A percentile compares a stretch with the other conserved stretches of the same genome.
phyloP scores from a whole-genome alignment of 2,797 vertebrate species.

The Phalloptychus januarius region DNA sequence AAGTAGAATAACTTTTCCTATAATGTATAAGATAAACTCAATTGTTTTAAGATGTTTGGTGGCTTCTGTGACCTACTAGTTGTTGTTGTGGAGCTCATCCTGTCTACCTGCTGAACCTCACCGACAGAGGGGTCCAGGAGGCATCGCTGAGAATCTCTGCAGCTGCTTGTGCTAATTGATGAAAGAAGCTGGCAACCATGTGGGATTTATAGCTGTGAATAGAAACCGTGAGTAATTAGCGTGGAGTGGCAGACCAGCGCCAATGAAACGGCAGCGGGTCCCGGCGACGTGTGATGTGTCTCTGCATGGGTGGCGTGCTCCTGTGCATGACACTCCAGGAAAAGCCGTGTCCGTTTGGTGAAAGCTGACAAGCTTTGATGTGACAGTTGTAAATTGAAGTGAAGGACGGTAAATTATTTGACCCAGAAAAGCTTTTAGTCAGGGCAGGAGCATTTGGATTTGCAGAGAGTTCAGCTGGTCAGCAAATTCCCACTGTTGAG shows the following conservation, averaged over 20 bases:
- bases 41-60: conserved; percentile 1
- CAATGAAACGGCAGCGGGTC: conserved; percentile 48
- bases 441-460: conserved; percentile 48
- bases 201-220: conserved; percentile 38
- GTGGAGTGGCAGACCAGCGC: conserved; percentile 19
- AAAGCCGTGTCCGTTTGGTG: conserved; percentile 36
- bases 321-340: conserved; percentile 32
- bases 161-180: conserved; percentile 21
- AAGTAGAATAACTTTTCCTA: neutral
- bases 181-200: conserved; percentile 11
- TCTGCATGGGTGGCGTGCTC: conserved; percentile 29
- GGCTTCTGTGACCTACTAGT: conserved; percentile 28
- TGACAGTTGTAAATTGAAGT: conserved; percentile 68
- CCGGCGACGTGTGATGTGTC: conserved; percentile 28
- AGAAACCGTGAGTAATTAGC: conserved; percentile 42
- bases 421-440: conserved; percentile 72
- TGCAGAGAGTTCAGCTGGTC: conserved; percentile 44
- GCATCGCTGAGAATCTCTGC: neutral
- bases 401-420: conserved; percentile 71
- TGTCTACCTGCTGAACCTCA: conserved; percentile 9
- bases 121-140: conserved; percentile 10
- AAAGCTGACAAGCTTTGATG: conserved; percentile 62
- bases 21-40: neutral
- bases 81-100: conserved; percentile 29
- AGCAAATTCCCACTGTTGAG: conserved; percentile 17